These are phyloP conservation scores for Tipula helvola DNA, from an alignment of 2,888 invertebrate genomes.

Conservation along the genomic window DNA sequence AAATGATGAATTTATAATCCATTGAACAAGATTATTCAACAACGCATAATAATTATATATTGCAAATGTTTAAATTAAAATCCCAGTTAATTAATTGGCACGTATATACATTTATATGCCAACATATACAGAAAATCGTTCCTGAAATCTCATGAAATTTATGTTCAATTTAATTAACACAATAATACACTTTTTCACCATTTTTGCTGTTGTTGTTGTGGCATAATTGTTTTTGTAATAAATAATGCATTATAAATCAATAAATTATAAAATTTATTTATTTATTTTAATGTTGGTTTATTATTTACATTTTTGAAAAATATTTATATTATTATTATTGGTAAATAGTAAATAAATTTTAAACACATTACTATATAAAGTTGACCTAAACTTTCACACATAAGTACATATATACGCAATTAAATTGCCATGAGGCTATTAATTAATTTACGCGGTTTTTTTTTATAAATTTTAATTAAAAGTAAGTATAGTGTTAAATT, in stretches of 20 bases:
- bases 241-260: neutral
- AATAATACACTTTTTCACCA: neutral
- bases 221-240: neutral
- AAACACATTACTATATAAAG: neutral
- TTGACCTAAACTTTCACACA: neutral
- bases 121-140: neutral
- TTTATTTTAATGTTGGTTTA: neutral
- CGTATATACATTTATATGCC: neutral
- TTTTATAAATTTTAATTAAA: neutral
- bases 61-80: neutral
- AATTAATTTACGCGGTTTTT: neutral
- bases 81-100: neutral
- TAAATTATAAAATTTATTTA: neutral
- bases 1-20: neutral
- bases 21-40: neutral
- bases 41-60: neutral
- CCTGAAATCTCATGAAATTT: neutral
- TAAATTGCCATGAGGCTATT: neutral
- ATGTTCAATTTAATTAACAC: constrained; percentile 4
- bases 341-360: neutral
- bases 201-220: neutral
- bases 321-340: neutral
- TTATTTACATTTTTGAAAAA: neutral
- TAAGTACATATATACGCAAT: neutral
- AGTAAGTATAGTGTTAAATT: neutral